These are phyloP conservation scores for Ericerus pela DNA, from an alignment of 1,140 invertebrate species.

Conservation along the genomic window DNA sequence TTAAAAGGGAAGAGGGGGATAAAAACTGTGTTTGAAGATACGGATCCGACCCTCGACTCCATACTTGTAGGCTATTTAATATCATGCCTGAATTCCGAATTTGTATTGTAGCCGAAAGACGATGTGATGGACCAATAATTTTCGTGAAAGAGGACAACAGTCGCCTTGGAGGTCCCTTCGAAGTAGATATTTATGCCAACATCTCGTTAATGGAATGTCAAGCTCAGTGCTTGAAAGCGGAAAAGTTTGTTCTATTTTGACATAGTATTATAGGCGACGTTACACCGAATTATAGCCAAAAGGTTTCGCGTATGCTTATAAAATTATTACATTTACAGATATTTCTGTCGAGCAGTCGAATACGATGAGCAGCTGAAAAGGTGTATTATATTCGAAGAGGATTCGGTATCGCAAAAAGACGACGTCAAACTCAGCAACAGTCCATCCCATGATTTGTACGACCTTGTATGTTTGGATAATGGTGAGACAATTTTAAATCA, in stretches of 20 bases:
- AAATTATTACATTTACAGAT: conserved; percentile 32
- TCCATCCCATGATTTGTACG: conserved; percentile 67
- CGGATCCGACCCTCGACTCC: too few relatives aligned
- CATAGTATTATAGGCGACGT: neutral
- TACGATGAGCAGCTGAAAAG: conserved; percentile 70
- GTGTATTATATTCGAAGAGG: conserved; percentile 75
- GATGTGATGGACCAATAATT: conserved; percentile 68
- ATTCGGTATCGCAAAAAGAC: conserved; percentile 70
- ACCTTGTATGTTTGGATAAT: conserved; percentile 69
- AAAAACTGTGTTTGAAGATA: too few relatives aligned
- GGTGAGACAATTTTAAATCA: conserved; percentile 54
- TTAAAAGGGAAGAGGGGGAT: too few relatives aligned
- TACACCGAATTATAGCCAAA: neutral
- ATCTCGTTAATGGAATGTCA: conserved; percentile 72
- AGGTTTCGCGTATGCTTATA: neutral
- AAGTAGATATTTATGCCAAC: conserved; percentile 70
- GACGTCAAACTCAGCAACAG: conserved; percentile 64
- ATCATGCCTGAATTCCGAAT: too few relatives aligned
- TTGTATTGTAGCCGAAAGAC: conserved; percentile 48
- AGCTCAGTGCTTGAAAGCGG: conserved; percentile 55
- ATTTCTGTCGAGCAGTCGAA: conserved; percentile 78
- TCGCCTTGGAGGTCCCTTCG: conserved; percentile 67
- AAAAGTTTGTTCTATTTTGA: conserved; percentile 41
- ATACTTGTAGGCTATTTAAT: too few relatives aligned
- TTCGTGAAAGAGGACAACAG: conserved; percentile 81